Percentiles rank a stretch among this genome's conserved stretches.
Evolutionary conservation across 2,888 invertebrate genomes (phyloP).

Genomic region (Lycophotia porphyrea): DNA sequence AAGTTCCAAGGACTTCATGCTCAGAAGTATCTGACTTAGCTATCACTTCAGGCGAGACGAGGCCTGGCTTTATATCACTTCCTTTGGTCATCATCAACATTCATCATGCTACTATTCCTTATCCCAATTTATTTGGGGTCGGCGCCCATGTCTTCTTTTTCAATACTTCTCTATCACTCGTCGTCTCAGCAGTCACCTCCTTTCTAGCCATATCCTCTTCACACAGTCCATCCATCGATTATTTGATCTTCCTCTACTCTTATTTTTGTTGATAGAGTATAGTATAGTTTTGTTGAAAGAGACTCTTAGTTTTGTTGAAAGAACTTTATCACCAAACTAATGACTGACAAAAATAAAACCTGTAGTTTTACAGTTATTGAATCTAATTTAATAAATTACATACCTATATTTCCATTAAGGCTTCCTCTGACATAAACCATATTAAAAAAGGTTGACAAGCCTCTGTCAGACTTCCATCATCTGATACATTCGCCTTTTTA

Average conservation of each 20-base stretch:
- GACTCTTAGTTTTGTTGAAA: no score
- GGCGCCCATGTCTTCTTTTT: no score
- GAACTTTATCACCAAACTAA: background rate
- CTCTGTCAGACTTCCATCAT: slow-evolving; percentile 1
- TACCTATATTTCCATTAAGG: background rate
- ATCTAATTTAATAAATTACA: slow-evolving; percentile 5
- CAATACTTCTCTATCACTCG: no score
- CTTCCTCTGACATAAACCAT: background rate
- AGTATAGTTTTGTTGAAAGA: no score
- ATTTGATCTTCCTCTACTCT: no score
- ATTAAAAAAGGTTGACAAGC: slow-evolving; percentile 3
- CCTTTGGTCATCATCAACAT: no score
- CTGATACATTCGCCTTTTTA: background rate
- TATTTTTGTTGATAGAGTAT: no score
- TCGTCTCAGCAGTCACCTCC: no score
- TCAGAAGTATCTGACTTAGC: background rate
- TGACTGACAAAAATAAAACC: background rate
- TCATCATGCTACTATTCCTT: no score
- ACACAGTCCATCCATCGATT: no score
- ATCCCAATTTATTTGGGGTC: no score
- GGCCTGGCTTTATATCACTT: background rate
- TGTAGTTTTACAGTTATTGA: background rate
- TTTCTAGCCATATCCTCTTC: no score
- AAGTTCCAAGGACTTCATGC: background rate
- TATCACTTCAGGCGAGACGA: background rate